Evolutionary conservation across 2,113 vertebrate species (phyloP), one percentile per base, ranked within the genome.

Genomic region (Lamprotornis superbus): DNA sequence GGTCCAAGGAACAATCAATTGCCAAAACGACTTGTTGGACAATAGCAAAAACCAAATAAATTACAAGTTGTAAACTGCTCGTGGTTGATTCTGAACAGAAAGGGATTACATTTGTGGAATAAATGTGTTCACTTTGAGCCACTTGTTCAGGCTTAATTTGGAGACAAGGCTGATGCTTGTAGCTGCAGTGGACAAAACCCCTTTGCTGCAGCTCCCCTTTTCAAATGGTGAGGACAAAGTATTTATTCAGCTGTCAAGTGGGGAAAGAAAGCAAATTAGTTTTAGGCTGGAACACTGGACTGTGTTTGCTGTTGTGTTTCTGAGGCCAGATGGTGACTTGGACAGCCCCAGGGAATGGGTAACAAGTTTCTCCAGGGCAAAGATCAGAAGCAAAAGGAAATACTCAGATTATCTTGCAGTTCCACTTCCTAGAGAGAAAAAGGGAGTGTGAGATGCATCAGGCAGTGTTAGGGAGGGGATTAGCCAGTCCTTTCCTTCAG

Each of bases 211-310:
- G 64, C 85, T 94, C 79, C 73, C 49, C 73, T 91, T 95, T 96
- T 95, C 88, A 96, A 92, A 93, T 60, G 68, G 60, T 85, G 75
- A 93, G 73, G 92, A 96, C 88, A 88, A 95, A 93, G 88, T 96
- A 96, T 96, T 97, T 96, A 96, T 97, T 97, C 96, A 97, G 93
- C 94, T 96, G 96, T 96, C 93, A 96, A 96, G 93, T 92, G 60
- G 90, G 73, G 69, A 96, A 96, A 97, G 92, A 95, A 97, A 93
- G 93, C 92, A 96, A 94, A 96, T 96, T 96, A 95, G 90, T 89
- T 95, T 96, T 94, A 95, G 85, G 79, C 90, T 95, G 86, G 83
- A 95, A 93, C 20, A 60, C 68, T 88, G 85, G 37, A 13, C 73
- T 77, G 44, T 69, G 74, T 92, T 87, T 95, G 80, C 88, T 78